Evolutionary conservation across 2,113 vertebrate genomes (phyloP).

Genomic region (Uropsilus gracilis): DNA sequence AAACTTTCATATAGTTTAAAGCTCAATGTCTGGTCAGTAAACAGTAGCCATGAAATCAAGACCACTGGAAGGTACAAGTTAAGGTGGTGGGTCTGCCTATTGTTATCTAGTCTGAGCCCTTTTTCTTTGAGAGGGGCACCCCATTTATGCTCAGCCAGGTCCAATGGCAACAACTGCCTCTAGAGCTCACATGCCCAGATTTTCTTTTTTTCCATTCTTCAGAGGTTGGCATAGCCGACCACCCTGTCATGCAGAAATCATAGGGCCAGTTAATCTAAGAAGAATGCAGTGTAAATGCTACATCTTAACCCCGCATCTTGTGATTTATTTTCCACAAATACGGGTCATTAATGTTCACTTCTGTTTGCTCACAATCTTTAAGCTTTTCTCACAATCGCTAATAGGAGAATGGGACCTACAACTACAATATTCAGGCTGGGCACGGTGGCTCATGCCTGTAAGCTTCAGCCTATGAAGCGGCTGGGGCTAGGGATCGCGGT

Average conservation of each 20-base stretch:
- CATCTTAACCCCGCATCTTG: not conserved
- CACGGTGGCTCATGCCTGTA: too few species aligned
- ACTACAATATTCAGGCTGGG: constrained; percentile 26
- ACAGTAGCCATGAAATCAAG: not conserved
- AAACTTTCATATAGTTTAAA: constrained; percentile 16
- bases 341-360: not conserved
- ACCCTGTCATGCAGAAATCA: not conserved
- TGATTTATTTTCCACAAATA: not conserved
- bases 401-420: not conserved
- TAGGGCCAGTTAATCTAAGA: not conserved
- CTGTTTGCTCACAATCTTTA: not conserved
- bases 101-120: constrained; percentile 81
- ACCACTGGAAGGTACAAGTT: not conserved
- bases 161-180: constrained; percentile 87
- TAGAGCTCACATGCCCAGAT: constrained; percentile 86
- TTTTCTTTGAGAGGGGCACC: constrained; percentile 77
- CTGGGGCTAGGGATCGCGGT: too few species aligned
- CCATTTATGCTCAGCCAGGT: constrained; percentile 55
- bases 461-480: too few species aligned
- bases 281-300: not conserved
- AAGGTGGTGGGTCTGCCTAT: too few species aligned
- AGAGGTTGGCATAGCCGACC: not conserved
- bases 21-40: not conserved
- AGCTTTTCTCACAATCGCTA: not conserved
- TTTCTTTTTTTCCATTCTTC: constrained; percentile 82